Evolutionary conservation across 2,888 invertebrate species (phyloP).

Genomic region (Orchestes rusci): DNA sequence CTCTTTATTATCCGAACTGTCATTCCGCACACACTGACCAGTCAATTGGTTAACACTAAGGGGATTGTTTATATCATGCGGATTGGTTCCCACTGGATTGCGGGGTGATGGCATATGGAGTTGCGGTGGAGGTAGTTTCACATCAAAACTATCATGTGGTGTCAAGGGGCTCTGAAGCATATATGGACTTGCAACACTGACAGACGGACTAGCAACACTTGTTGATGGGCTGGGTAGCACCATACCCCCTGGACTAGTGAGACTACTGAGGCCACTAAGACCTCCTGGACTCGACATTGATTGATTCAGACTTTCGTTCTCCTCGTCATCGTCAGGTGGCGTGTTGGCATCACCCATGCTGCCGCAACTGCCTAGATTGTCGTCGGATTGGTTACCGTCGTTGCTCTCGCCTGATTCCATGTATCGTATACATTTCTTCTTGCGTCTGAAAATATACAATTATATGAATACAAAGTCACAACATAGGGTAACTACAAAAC

Average conservation of each 20-base stretch:
- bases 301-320: slow-evolving; percentile 57
- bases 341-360: slow-evolving; percentile 68
- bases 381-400: slow-evolving; percentile 59
- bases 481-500: too few relatives aligned
- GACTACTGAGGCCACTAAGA: slow-evolving; percentile 58
- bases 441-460: slow-evolving; percentile 63
- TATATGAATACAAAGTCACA: too few relatives aligned
- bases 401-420: slow-evolving; percentile 73
- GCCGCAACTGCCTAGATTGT: slow-evolving; percentile 72
- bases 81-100: slow-evolving; percentile 85
- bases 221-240: slow-evolving; percentile 74
- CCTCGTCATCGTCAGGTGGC: slow-evolving; percentile 52
- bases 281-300: slow-evolving; percentile 57
- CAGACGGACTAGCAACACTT: slow-evolving; percentile 58
- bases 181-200: slow-evolving; percentile 54
- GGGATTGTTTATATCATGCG: slow-evolving; percentile 87
- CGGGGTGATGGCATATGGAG: slow-evolving; percentile 50
- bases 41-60: slow-evolving; percentile 85
- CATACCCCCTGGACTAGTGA: slow-evolving; percentile 60
- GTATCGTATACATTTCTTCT: slow-evolving; percentile 95
- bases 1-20: slow-evolving; percentile 39
- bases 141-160: slow-evolving; percentile 35
- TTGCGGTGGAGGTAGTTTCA: slow-evolving; percentile 42
- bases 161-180: slow-evolving; percentile 47
- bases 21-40: slow-evolving; percentile 51